phyloP scores from a whole-genome alignment of 2,888 invertebrate species.

The Caradrina kadenii region DNA sequence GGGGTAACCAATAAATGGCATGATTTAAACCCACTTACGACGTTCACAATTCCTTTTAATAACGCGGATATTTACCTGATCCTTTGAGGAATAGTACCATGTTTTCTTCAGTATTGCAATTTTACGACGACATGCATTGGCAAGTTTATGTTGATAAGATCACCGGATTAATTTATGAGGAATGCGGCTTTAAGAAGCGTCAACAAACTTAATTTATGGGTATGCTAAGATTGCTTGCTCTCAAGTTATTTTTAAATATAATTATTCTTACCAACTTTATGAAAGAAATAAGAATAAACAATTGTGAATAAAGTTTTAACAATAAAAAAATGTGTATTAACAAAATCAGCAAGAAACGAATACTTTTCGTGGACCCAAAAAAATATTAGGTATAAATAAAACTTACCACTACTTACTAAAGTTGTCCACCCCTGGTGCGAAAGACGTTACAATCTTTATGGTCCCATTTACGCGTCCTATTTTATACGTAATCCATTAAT shows the following conservation, averaged over 20 bases:
- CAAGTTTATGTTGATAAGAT: slow-evolving; percentile 22
- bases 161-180: slow-evolving; percentile 4
- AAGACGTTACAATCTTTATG: slow-evolving; percentile 67
- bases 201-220: slow-evolving; percentile 15
- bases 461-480: slow-evolving; percentile 77
- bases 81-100: neutral
- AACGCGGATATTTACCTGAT: slow-evolving; percentile 13
- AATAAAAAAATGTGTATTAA: neutral
- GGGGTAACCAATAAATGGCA: slow-evolving; percentile 31
- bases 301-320: neutral
- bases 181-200: neutral
- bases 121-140: slow-evolving; percentile 16
- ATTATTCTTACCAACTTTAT: neutral
- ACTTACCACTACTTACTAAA: neutral
- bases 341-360: neutral
- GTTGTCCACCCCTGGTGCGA: slow-evolving; percentile 56
- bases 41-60: slow-evolving; percentile 4
- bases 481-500: slow-evolving; percentile 85
- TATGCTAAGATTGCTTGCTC: slow-evolving; percentile 6
- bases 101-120: slow-evolving; percentile 15
- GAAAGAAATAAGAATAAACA: too few species aligned
- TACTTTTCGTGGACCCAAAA: neutral
- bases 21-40: slow-evolving; percentile 40
- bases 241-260: slow-evolving; percentile 9
- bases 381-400: slow-evolving; percentile 19